Evolutionary conservation across 1,140 invertebrate genomes (phyloP).

Genomic region (Drosophila subobscura): DNA sequence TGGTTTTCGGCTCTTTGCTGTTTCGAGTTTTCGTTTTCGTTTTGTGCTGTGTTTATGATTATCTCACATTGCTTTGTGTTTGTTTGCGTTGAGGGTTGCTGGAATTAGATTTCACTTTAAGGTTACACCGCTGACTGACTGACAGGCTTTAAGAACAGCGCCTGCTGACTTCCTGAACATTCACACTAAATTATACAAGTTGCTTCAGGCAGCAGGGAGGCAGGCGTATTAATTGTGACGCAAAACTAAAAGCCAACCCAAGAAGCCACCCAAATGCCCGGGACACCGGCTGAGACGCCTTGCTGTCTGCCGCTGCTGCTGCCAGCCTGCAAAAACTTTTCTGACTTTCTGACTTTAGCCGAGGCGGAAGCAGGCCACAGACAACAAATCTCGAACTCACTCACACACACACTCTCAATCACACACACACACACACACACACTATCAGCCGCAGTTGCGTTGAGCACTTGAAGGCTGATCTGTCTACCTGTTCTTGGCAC

Average conservation of each 20-base stretch:
- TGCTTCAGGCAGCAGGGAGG: too few species aligned
- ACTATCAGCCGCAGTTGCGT: too few species aligned
- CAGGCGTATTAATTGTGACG: too few species aligned
- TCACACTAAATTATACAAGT: too few species aligned
- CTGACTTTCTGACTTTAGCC: too few species aligned
- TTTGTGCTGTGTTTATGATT: slow-evolving; percentile 45
- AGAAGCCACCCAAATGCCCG: too few species aligned
- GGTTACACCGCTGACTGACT: slow-evolving; percentile 35
- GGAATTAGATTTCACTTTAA: slow-evolving; percentile 41
- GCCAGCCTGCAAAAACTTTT: too few species aligned
- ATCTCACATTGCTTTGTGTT: slow-evolving; percentile 45
- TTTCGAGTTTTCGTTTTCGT: slow-evolving; percentile 18
- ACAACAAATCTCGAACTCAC: too few species aligned
- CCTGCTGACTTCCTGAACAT: neutral
- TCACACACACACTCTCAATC: slow-evolving; percentile 23
- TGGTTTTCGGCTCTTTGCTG: neutral
- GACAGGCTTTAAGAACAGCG: slow-evolving; percentile 6
- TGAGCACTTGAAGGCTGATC: neutral
- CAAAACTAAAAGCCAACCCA: too few species aligned
- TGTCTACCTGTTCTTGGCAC: slow-evolving; percentile 25
- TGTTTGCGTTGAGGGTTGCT: slow-evolving; percentile 24
- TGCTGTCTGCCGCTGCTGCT: too few species aligned
- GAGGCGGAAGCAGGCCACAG: too few species aligned
- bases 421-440: slow-evolving; percentile 11
- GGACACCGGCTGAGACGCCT: too few species aligned